A percentile compares a stretch with the other conserved stretches of the same genome.
Conservation (phyloP, 2,113 vertebrate species). For the Ranitomeya imitator region DNA sequence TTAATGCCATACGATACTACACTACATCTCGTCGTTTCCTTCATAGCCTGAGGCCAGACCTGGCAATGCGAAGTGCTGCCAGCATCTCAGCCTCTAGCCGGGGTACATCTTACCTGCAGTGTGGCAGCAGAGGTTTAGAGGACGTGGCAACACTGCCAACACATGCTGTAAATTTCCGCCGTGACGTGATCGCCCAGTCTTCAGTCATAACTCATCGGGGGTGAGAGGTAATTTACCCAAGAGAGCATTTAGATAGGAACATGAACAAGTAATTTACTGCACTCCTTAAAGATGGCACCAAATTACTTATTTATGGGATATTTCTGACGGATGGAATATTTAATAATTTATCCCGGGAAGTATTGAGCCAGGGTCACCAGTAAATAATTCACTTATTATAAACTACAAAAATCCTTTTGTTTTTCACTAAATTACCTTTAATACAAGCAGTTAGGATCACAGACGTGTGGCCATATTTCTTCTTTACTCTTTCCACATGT, state of each 20-base stretch:
- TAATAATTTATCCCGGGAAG: conserved; percentile 68
- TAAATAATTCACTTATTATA: conserved; percentile 72
- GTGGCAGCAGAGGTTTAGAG: rapidly evolving
- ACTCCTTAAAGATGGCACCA: conserved; percentile 62
- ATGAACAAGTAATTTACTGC: conserved; percentile 69
- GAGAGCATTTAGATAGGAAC: conserved; percentile 62
- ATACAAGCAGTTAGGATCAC: rapidly evolving
- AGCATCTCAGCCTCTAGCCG: neutral
- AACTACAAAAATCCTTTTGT: conserved; percentile 59
- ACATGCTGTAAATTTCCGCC: neutral
- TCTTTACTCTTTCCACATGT: neutral
- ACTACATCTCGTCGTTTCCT: neutral
- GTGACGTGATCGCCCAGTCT: conserved; percentile 37
- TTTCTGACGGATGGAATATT: conserved; percentile 69
- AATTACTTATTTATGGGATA: conserved; percentile 70
- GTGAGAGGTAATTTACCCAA: conserved; percentile 57
- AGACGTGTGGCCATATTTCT: neutral
- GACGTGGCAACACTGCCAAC: neutral
- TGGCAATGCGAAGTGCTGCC: conserved; percentile 45
- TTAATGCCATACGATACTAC: neutral
- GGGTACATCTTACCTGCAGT: neutral
- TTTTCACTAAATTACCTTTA: conserved; percentile 55
- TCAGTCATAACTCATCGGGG: conserved; percentile 61
- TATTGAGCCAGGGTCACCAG: conserved; percentile 67
- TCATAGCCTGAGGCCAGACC: conserved; percentile 56